Percentiles rank a stretch among this genome's conserved stretches.
Evolutionary conservation across 2,888 invertebrate species (phyloP).

Genomic region (Ypsolopha sequella): DNA sequence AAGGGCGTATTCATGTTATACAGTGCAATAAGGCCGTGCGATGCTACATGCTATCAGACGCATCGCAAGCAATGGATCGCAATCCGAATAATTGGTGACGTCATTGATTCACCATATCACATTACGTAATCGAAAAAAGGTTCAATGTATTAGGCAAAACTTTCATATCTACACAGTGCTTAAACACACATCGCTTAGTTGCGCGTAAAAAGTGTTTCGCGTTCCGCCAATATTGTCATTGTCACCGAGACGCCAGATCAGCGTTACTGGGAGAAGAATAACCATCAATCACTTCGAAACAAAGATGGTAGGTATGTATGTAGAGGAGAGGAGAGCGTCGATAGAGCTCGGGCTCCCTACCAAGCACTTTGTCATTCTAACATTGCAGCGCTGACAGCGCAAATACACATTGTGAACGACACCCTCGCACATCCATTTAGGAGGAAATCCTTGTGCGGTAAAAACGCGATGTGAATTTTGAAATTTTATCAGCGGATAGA

Average conservation of each 20-base stretch:
- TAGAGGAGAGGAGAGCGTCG: slow-evolving; percentile 24
- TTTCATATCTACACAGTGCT: background rate
- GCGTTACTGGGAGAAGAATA: slow-evolving; percentile 11
- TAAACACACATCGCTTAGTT: background rate
- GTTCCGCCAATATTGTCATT: slow-evolving; percentile 34
- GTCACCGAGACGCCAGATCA: slow-evolving; percentile 1
- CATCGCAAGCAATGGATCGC: too few species aligned
- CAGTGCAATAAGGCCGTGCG: too few species aligned
- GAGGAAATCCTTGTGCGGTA: background rate
- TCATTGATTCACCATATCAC: too few species aligned
- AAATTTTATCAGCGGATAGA: background rate
- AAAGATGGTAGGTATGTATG: slow-evolving; percentile 28
- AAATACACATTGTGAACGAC: background rate
- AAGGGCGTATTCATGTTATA: too few species aligned
- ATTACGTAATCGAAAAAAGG: too few species aligned
- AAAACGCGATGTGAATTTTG: background rate
- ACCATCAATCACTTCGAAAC: slow-evolving; percentile 50
- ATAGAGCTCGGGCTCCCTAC: slow-evolving; percentile 39
- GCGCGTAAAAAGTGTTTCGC: slow-evolving; percentile 20
- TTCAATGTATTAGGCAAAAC: background rate
- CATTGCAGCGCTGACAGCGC: slow-evolving; percentile 1
- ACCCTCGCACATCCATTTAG: background rate
- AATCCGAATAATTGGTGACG: too few species aligned
- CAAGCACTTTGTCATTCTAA: slow-evolving; percentile 33
- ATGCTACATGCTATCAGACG: too few species aligned